A percentile compares a stretch with the other conserved stretches of the same genome.
Conservation (phyloP, 2,113 vertebrate species). For the Apeltes quadracus region DNA sequence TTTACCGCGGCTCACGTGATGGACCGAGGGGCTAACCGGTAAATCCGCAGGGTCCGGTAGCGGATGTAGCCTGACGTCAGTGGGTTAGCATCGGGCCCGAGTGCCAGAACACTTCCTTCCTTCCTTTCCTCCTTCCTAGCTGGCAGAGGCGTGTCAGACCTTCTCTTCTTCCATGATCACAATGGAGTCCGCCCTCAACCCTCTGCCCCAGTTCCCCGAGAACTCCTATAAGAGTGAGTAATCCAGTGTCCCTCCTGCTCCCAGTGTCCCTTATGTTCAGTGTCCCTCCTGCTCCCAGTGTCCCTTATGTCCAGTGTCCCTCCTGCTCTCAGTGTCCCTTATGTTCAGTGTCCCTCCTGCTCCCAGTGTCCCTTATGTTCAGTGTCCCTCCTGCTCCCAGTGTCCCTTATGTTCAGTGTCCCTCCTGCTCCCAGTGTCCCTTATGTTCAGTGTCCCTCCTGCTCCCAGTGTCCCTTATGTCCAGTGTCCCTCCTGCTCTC, state of each 20-base stretch:
- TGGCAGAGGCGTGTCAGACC: neutral
- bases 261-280: too few species aligned
- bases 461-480: neutral
- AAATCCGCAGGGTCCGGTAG: slow-evolving; percentile 5
- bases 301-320: neutral
- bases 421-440: neutral
- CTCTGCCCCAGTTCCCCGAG: slow-evolving; percentile 56
- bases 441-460: neutral
- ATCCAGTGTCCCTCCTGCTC: neutral
- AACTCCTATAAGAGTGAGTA: slow-evolving; percentile 75
- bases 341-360: neutral
- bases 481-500: neutral
- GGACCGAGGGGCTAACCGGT: neutral
- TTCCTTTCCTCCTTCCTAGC: neutral
- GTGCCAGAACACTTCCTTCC: slow-evolving; percentile 12
- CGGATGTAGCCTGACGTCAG: slow-evolving; percentile 13
- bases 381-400: neutral
- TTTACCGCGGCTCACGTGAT: neutral
- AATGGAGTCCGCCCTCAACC: slow-evolving; percentile 56
- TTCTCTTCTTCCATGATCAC: slow-evolving; percentile 26
- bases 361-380: too few species aligned
- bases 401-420: neutral
- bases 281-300: neutral
- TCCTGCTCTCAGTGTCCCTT: neutral
- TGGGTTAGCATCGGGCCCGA: slow-evolving; percentile 49